Percentiles rank a stretch among this genome's conserved stretches.
These are phyloP conservation scores for Campoplex capitator DNA, from an alignment of 2,888 invertebrate species.

Conservation along the genomic window DNA sequence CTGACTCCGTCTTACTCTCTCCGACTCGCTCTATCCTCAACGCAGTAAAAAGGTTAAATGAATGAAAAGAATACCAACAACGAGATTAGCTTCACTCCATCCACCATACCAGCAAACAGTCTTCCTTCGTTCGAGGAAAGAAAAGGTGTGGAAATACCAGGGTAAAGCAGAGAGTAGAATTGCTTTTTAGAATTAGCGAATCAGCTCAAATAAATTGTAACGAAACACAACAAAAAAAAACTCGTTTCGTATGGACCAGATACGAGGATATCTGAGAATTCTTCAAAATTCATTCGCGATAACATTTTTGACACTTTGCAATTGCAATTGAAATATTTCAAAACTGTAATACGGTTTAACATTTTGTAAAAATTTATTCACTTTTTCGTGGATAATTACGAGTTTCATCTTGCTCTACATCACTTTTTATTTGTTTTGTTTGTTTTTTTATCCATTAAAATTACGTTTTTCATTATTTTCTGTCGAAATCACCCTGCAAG, in stretches of 20 bases:
- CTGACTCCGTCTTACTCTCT: neutral
- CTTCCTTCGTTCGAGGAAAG: neutral
- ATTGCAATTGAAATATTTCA: too few relatives aligned
- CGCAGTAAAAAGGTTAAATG: slow-evolving; percentile 1
- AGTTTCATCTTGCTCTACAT: neutral
- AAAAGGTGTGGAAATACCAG: too few relatives aligned
- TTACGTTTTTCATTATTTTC: neutral
- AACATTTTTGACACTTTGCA: too few relatives aligned
- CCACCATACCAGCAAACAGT: neutral
- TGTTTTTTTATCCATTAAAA: neutral
- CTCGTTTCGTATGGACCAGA: neutral
- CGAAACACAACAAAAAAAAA: neutral
- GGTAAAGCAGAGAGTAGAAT: neutral
- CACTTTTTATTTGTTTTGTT: neutral
- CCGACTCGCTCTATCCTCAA: neutral
- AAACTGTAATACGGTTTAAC: too few relatives aligned
- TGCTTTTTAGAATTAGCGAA: neutral
- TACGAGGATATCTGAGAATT: too few relatives aligned
- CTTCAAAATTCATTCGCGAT: too few relatives aligned
- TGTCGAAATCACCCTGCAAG: neutral
- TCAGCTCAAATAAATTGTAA: neutral
- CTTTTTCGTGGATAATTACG: too few relatives aligned
- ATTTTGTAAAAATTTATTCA: too few relatives aligned
- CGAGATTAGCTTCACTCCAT: neutral
- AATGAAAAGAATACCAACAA: neutral